Base-by-base conservation (phyloP, 1,140 invertebrate genomes). In the Pinna nobilis region DNA sequence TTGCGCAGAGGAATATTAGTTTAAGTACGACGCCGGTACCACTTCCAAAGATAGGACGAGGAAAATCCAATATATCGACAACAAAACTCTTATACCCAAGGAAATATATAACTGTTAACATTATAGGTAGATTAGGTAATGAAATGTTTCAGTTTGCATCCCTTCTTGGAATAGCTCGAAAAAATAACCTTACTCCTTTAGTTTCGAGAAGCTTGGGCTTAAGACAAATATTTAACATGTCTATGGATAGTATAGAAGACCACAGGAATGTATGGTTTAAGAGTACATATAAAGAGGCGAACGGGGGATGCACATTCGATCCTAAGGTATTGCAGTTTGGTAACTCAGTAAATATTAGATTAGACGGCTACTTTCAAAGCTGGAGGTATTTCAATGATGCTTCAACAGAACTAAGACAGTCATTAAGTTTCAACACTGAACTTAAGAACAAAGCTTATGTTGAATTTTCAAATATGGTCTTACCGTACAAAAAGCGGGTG, bases 61-160 rank as follows among this genome's bases (percentile, higher is more conserved):
- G n/a, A n/a, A n/a, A n/a, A n/a, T n/a, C n/a, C n/a, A n/a, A n/a
- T n/a, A n/a, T n/a, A n/a, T n/a, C n/a, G n/a, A n/a, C n/a, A n/a
- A n/a, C n/a, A n/a, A n/a, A n/a, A n/a, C n/a, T n/a, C n/a, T n/a
- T n/a, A n/a, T n/a, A n/a, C n/a, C n/a, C n/a, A n/a, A n/a, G n/a
- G n/a, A n/a, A 59, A 9, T 59, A 59, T 35, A n/a, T 33, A 2
- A 59, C 55, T 35, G 55, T 59, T 18, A 33, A 59, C 23, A 35
- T 59, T 35, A 11, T 57, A 41, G 78, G 74, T 35, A 44, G 78
- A 2, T 60, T 80, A 3, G 78, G 78, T n/a, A 80, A 80, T 41
- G 15, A 60, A 15, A 53, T 80, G 39, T 80, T 80, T 37, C 55
- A 80, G 35, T 80, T 64, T 66, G 78, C 78, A 23, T 74, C 78